A percentile compares a stretch with the other conserved stretches of the same genome.
These are phyloP conservation scores for Apoda limacodes DNA, from an alignment of 2,888 invertebrate species.

Conservation along the genomic window DNA sequence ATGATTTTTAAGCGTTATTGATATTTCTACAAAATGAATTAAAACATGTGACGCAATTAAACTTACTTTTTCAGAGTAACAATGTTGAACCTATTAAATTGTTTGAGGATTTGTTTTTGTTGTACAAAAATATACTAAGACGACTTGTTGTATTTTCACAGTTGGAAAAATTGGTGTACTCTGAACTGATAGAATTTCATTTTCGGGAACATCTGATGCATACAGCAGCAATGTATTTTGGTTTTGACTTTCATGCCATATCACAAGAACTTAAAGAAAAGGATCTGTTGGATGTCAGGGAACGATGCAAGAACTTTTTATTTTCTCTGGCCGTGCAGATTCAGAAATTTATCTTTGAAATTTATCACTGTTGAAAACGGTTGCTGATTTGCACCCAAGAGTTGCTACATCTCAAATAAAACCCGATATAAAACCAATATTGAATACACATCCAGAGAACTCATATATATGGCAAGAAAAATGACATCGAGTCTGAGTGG, in stretches of 20 bases:
- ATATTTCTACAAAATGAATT: conserved; percentile 21
- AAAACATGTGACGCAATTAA: conserved; percentile 19
- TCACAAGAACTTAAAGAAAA: conserved; percentile 7
- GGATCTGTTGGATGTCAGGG: conserved; percentile 6
- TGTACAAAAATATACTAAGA: conserved; percentile 20
- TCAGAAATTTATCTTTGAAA: conserved; percentile 6
- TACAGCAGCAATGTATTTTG: conserved; percentile 23
- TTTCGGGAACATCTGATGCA: conserved; percentile 24
- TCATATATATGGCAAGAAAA: conserved; percentile 11
- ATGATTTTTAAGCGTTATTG: conserved; percentile 20
- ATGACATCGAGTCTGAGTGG: conserved; percentile 14
- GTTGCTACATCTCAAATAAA: conserved; percentile 11
- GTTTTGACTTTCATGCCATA: conserved; percentile 3
- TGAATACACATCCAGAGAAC: conserved; percentile 10
- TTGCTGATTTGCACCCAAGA: conserved; percentile 12
- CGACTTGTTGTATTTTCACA: conserved; percentile 22
- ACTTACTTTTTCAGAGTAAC: conserved; percentile 23
- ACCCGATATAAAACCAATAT: conserved; percentile 11
- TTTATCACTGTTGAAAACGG: conserved; percentile 8
- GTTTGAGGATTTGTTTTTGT: conserved; percentile 19
- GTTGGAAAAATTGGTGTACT: conserved; percentile 21
- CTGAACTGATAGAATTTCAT: conserved; percentile 21
- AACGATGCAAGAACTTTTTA: conserved; percentile 9
- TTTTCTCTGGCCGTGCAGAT: conserved; percentile 6
- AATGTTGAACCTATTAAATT: conserved; percentile 20